Percentiles rank a stretch among this genome's conserved stretches.
Conservation (phyloP, 2,888 invertebrate species). For the Bugulina stolonifera region DNA sequence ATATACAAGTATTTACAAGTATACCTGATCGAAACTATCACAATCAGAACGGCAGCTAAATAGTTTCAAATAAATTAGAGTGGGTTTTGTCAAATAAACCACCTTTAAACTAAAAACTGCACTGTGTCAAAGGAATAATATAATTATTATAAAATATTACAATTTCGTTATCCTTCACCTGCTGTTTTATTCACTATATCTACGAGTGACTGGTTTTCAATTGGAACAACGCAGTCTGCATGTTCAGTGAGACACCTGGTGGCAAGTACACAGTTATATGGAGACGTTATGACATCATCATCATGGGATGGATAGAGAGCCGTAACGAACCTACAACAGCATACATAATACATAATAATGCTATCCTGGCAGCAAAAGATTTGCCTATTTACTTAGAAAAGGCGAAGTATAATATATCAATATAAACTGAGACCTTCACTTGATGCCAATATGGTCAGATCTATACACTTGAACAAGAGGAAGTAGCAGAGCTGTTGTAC, state of each 20-base stretch:
- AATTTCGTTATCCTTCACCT: not conserved
- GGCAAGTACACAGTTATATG: slow-evolving; percentile 54
- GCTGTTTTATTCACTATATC: slow-evolving; percentile 45
- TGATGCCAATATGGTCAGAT: no score
- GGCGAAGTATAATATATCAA: no score
- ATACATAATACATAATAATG: no score
- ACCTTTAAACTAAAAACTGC: no score
- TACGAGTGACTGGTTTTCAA: slow-evolving; percentile 53
- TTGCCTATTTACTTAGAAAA: no score
- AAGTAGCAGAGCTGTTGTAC: no score
- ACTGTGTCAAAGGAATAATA: not conserved
- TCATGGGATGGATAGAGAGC: slow-evolving; percentile 55
- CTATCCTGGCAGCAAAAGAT: no score
- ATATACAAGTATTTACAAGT: no score
- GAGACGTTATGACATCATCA: slow-evolving; percentile 55
- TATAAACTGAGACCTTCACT: no score
- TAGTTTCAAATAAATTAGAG: not conserved
- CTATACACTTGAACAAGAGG: no score
- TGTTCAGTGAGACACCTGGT: slow-evolving; percentile 52
- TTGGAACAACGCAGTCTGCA: slow-evolving; percentile 55
- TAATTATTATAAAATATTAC: not conserved
- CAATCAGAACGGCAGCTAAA: not conserved
- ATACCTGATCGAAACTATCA: not conserved
- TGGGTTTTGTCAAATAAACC: no score
- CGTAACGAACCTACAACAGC: slow-evolving; percentile 54